Evolutionary conservation across 2,888 invertebrate species (phyloP).

Genomic region (Pomacea canaliculata): DNA sequence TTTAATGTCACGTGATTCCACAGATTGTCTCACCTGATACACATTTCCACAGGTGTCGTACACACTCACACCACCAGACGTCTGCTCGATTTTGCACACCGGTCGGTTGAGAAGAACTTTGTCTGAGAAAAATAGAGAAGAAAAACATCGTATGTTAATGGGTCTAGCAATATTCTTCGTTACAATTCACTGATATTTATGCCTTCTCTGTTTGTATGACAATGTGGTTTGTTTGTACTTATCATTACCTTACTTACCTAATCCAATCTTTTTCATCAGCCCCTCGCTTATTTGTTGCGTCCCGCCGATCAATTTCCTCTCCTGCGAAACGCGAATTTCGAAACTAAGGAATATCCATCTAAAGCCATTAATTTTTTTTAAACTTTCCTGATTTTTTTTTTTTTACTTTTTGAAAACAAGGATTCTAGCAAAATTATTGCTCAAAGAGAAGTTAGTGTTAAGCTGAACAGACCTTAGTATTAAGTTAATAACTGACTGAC

Average conservation of each 20-base stretch:
- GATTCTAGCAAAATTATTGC: no score
- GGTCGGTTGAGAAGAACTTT: slow-evolving; percentile 1
- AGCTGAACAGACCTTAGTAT: no score
- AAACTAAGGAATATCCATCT: no score
- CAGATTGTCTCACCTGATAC: not conserved
- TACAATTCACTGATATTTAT: not conserved
- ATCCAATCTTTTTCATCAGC: slow-evolving; percentile 65
- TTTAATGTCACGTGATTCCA: no score
- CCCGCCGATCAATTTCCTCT: slow-evolving; percentile 69
- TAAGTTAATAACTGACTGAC: no score
- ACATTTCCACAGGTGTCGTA: not conserved
- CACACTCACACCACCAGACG: not conserved
- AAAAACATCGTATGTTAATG: not conserved
- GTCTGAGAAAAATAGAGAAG: not conserved
- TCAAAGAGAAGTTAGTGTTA: no score
- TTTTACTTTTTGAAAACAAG: no score
- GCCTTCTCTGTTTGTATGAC: no score
- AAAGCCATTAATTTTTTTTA: no score
- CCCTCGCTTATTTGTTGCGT: slow-evolving; percentile 69
- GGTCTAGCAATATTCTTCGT: not conserved
- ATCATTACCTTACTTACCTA: slow-evolving; percentile 37
- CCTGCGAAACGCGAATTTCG: slow-evolving; percentile 45
- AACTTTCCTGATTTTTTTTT: no score
- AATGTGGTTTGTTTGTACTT: no score
- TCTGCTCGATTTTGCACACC: not conserved